phyloP scores from a whole-genome alignment of 2,797 vertebrate species.

The Carcharodon carcharias region DNA sequence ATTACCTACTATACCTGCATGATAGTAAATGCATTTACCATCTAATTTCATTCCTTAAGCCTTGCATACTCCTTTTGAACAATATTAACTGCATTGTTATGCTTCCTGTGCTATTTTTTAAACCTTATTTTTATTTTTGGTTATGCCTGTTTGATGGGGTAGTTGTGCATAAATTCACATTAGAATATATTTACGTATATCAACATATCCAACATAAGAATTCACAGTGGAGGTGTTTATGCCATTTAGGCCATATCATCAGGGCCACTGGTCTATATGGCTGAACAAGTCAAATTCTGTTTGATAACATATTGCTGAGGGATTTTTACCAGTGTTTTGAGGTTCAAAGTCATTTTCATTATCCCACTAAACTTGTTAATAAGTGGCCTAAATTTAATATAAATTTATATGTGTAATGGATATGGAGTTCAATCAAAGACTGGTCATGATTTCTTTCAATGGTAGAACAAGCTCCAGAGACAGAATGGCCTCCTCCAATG shows the following conservation, averaged over 20 bases:
- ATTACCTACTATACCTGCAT: neutral
- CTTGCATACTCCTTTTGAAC: neutral
- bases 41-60: neutral
- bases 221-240: neutral
- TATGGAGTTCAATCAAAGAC: too few relatives aligned
- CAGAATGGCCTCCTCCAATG: too few relatives aligned
- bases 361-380: neutral
- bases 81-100: neutral
- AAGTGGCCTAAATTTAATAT: neutral
- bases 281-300: neutral
- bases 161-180: neutral
- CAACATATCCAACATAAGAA: neutral
- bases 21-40: neutral
- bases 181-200: neutral
- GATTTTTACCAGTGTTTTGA: neutral
- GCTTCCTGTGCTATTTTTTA: neutral
- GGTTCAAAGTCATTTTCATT: neutral
- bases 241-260: too few relatives aligned
- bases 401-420: too few relatives aligned
- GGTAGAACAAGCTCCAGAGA: too few relatives aligned
- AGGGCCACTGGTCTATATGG: neutral
- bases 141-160: neutral
- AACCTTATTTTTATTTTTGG: neutral
- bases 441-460: too few relatives aligned
- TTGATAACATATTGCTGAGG: neutral